Conservation (phyloP, 2,888 invertebrate genomes). For the Ochropacha duplaris region DNA sequence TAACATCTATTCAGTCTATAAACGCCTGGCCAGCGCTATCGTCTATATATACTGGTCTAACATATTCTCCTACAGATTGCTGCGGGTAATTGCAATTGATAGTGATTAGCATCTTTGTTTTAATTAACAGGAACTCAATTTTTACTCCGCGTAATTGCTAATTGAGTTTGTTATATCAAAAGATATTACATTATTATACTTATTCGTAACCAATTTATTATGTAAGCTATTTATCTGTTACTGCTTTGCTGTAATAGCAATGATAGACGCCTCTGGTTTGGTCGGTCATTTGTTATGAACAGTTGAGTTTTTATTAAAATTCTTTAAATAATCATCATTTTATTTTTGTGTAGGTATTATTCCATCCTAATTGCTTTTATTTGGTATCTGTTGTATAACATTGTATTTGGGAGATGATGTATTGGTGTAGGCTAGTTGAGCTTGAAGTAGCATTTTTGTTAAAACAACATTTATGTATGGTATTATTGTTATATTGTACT, state of each 20-base stretch:
- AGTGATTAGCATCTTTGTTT: too few relatives aligned
- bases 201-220: too few relatives aligned
- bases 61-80: too few relatives aligned
- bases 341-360: background rate
- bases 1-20: too few relatives aligned
- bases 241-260: background rate
- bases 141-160: too few relatives aligned
- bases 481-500: constrained; percentile 77
- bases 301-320: background rate
- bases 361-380: background rate
- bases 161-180: too few relatives aligned
- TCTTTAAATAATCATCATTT: background rate
- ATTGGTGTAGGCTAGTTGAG: constrained; percentile 44
- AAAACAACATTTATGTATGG: constrained; percentile 63
- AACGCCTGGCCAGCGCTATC: too few relatives aligned
- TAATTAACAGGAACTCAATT: too few relatives aligned
- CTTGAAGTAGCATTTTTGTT: constrained; percentile 36
- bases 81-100: too few relatives aligned
- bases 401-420: constrained; percentile 37
- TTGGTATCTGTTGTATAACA: background rate
- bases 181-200: too few relatives aligned
- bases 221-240: background rate
- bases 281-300: background rate
- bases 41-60: too few relatives aligned
- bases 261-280: background rate